phyloP scores from a whole-genome alignment of 2,113 vertebrate species.

The Neotoma lepida region DNA sequence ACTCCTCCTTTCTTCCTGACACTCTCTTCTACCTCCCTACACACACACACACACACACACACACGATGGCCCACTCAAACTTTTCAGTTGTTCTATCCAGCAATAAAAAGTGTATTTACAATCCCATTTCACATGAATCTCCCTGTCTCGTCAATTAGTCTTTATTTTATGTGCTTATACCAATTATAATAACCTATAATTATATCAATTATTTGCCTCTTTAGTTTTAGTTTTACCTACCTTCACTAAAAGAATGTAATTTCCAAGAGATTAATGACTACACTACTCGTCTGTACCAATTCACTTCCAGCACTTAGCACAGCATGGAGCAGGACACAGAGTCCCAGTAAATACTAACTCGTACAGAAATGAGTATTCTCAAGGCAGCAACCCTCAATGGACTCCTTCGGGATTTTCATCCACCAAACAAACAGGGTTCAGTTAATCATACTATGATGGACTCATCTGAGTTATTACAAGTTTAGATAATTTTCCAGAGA shows the following conservation, averaged over 20 bases:
- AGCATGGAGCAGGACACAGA: neutral
- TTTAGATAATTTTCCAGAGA: neutral
- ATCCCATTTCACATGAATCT: neutral
- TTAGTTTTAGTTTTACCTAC: constrained; percentile 10
- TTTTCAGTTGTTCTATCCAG: neutral
- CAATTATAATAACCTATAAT: constrained; percentile 38
- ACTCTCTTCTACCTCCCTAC: neutral
- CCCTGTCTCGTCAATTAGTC: neutral
- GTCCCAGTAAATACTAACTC: neutral
- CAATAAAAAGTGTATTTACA: neutral
- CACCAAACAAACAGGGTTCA: neutral
- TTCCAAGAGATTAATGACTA: neutral
- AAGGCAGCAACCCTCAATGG: neutral
- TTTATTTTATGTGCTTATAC: constrained; percentile 4
- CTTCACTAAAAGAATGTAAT: constrained; percentile 30
- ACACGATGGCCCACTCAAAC: neutral
- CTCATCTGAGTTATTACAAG: neutral
- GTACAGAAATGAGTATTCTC: neutral
- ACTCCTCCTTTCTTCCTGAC: neutral
- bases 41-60: neutral
- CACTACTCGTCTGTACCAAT: neutral
- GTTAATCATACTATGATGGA: neutral
- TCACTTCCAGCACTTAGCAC: constrained; percentile 1
- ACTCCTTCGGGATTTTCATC: neutral
- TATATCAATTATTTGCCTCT: constrained; percentile 23